These are phyloP conservation scores for Drosophila aldrichi DNA, from an alignment of 2,888 invertebrate species.

Conservation along the genomic window DNA sequence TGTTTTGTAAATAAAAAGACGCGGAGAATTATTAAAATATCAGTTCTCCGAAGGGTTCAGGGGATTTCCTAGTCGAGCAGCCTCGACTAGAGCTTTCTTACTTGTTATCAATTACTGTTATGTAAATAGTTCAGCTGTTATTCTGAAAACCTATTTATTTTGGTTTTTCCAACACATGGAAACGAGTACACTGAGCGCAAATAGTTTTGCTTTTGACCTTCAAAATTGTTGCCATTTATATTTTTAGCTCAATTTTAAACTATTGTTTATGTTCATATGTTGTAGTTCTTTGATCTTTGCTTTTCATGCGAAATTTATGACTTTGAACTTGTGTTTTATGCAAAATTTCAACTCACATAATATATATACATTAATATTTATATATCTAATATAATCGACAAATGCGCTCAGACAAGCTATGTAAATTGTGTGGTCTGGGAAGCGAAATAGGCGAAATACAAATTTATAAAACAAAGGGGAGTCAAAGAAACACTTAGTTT, in stretches of 20 bases:
- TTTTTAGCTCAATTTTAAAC: conserved; percentile 17
- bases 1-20: too few relatives aligned
- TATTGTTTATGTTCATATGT: conserved; percentile 13
- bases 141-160: conserved; percentile 35
- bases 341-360: conserved; percentile 22
- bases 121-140: conserved; percentile 45
- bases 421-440: conserved; percentile 51
- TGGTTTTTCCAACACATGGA: conserved; percentile 58
- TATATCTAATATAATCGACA: conserved; percentile 41
- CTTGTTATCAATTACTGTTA: conserved; percentile 59
- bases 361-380: conserved; percentile 3
- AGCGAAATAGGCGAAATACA: conserved; percentile 13
- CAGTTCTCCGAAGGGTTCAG: too few relatives aligned
- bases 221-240: conserved; percentile 19
- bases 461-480: conserved; percentile 4
- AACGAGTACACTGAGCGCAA: conserved; percentile 33
- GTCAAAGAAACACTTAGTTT: conserved; percentile 15
- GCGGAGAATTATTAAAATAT: too few relatives aligned
- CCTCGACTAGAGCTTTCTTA: too few relatives aligned
- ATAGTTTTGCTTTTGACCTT: conserved; percentile 36
- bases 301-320: conserved; percentile 39
- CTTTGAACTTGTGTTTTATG: conserved; percentile 52
- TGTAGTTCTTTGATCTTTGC: conserved; percentile 47
- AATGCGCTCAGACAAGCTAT: conserved; percentile 63
- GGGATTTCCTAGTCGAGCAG: too few relatives aligned